A percentile compares a stretch with the other conserved stretches of the same genome.
Conservation (phyloP, 2,113 vertebrate genomes). For the Upupa epops region DNA sequence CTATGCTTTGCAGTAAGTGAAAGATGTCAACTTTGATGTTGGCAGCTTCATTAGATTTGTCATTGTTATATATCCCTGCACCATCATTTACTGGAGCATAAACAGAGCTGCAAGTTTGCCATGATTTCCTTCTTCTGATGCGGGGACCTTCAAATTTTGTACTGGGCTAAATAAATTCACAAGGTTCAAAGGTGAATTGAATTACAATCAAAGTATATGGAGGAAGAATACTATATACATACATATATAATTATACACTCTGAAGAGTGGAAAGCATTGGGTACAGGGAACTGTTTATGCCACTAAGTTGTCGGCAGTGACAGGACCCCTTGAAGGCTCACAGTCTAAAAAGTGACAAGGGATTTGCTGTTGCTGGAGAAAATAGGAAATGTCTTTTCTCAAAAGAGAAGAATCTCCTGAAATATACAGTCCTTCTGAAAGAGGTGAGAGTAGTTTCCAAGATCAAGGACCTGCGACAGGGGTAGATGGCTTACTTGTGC, state of each 20-base stretch:
- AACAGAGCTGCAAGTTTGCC: not conserved
- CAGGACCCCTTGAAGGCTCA: not conserved
- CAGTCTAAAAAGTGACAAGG: not conserved
- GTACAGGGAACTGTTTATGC: not conserved
- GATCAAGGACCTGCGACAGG: not conserved
- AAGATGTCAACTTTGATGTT: not conserved
- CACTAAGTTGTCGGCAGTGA: not conserved
- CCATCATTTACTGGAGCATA: not conserved
- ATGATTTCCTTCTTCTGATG: not conserved
- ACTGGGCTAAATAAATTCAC: not conserved
- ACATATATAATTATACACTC: not conserved
- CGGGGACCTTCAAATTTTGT: not conserved
- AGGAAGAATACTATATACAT: not conserved
- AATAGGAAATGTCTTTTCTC: not conserved
- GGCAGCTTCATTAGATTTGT: not conserved
- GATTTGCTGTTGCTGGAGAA: not conserved
- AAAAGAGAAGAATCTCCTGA: not conserved
- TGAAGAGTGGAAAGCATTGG: not conserved
- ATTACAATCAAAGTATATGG: not conserved
- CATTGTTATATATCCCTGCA: not conserved
- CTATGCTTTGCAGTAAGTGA: not conserved
- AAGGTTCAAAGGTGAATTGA: not conserved
- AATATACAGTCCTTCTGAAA: not conserved
- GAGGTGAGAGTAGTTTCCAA: not conserved
- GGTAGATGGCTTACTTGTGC: accelerated